Conservation (phyloP, 2,113 vertebrate species). For the Petaurus breviceps region DNA sequence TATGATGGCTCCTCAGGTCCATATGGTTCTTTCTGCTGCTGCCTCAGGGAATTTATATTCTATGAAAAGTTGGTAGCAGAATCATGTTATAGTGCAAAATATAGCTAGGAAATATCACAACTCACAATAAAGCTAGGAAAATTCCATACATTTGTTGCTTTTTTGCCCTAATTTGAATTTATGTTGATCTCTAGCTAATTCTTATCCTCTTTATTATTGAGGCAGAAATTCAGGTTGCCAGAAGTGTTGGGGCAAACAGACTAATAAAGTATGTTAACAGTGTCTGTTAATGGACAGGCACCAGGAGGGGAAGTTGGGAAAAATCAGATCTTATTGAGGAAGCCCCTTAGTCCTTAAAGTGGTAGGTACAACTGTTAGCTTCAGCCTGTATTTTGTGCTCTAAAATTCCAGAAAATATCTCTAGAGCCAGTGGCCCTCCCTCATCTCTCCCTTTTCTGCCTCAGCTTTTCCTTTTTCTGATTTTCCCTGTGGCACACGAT, state of each 20-base stretch:
- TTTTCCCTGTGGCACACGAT: not conserved
- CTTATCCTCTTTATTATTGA: not conserved
- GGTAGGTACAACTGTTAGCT: not conserved
- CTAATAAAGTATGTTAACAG: not conserved
- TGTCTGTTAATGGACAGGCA: not conserved
- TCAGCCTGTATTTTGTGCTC: not conserved
- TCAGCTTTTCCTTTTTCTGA: not conserved
- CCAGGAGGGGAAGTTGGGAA: not conserved
- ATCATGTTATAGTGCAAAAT: not conserved
- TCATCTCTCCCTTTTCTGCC: not conserved
- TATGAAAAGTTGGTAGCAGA: not conserved
- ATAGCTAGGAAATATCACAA: too few relatives aligned
- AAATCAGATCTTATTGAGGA: not conserved
- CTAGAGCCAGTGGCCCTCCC: not conserved
- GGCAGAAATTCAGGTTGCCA: not conserved
- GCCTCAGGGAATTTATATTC: not conserved
- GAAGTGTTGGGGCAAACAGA: not conserved
- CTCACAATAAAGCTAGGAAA: not conserved
- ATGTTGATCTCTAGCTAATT: not conserved
- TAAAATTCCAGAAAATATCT: too few relatives aligned
- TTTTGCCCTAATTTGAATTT: not conserved
- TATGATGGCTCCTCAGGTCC: not conserved
- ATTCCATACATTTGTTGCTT: not conserved
- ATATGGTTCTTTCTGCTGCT: not conserved
- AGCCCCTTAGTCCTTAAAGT: not conserved